phyloP scores from a whole-genome alignment of 92 coral and sea anemone species.

The Umimayanthus chanpuru region DNA sequence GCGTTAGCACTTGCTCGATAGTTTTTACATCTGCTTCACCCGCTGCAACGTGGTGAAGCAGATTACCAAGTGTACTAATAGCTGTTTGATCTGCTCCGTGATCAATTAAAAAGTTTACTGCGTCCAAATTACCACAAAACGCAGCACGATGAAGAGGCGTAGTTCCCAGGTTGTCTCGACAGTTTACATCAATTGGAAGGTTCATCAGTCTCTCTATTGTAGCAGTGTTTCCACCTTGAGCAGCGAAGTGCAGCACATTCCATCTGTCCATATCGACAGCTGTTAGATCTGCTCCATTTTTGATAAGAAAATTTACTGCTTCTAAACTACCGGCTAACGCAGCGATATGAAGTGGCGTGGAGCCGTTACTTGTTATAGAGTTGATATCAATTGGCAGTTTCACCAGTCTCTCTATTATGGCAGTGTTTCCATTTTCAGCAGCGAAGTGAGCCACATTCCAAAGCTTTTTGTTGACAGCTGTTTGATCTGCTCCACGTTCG shows the following conservation, averaged over 20 bases:
- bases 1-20: not conserved
- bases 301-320: not conserved
- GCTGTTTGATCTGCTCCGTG: conserved; percentile 38
- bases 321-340: too few species aligned
- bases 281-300: conserved; percentile 5
- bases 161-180: not conserved
- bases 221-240: conserved; percentile 29
- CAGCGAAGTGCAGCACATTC: conserved; percentile 36
- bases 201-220: conserved; percentile 6
- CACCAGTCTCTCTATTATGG: too few species aligned
- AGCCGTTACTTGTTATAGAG: too few species aligned
- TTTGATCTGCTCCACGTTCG: too few species aligned
- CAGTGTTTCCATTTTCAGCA: too few species aligned
- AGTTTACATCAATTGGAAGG: conserved; percentile 38
- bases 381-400: too few species aligned
- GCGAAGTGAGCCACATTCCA: too few species aligned
- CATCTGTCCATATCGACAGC: conserved; percentile 38
- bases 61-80: not conserved
- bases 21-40: not conserved
- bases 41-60: not conserved
- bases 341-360: too few species aligned
- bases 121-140: conserved; percentile 19
- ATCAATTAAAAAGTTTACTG: conserved; percentile 4
- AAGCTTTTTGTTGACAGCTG: too few species aligned
- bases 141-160: conserved; percentile 42